Evolutionary conservation across 1,140 invertebrate species (phyloP), one percentile per base, ranked within the genome.

Genomic region (Lasioglossum baleicum): DNA sequence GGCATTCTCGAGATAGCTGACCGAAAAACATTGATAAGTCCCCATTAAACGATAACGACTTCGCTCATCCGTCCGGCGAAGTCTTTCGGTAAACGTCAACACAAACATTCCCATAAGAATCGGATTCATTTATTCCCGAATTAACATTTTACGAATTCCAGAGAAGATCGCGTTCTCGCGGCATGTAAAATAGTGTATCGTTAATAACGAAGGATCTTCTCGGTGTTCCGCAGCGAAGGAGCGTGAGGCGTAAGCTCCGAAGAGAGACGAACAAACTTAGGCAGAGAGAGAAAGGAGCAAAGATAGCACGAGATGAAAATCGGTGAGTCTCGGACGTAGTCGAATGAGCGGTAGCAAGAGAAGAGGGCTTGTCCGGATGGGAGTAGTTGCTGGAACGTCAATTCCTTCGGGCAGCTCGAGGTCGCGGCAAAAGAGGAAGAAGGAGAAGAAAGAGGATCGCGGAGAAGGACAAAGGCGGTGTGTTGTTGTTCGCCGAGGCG

Each of bases 301-400:
- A 11, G 44, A 48, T 13, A 13, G n/a, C 31, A 6, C 53, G 58
- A 73, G 31, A 48, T 56, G 64, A 72, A 48, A 74, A 80, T 84
- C 69, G 35, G 40, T 15, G 69, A 64, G 20, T n/a, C n/a, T 58
- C 61, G 15, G 44, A 61, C 40, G 26, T 60, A 67, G 42, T 22
- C 58, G 40, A 64, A 35, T 58, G 68, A 73, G 65, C 68, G 58
- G 22, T 53, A 68, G 79, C 48, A 70, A 64, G 51, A 56, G 56
- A 69, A 15, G 35, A 71, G 35, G 67, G 22, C n/a, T 58, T 13
- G 58, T 75, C 80, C 83, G 83, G 63, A 84, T 86, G 75, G 70
- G 83, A 86, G 80, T 78, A 84, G 56, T 48, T n/a, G 17, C 56
- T 67, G 31, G 73, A 64, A 63, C 42, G n/a, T 69, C 60, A 40